Conservation (phyloP, 2,888 invertebrate genomes). For the Agrotis puta region DNA sequence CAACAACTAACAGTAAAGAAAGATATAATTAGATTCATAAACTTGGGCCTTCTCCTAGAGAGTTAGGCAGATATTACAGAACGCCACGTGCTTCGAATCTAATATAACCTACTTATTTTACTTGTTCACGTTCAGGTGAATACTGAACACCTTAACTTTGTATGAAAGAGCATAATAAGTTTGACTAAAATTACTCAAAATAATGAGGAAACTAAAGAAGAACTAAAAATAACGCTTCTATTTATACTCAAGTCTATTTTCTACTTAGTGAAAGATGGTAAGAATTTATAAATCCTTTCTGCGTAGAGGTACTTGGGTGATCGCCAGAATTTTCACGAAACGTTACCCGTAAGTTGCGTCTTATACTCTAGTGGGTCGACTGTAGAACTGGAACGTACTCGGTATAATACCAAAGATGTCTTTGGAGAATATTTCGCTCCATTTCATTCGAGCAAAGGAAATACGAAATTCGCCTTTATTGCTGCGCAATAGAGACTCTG, state of each 20-base stretch:
- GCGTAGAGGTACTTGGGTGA: slow-evolving; percentile 30
- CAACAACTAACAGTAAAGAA: not conserved
- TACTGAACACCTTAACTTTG: not conserved
- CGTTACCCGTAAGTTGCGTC: slow-evolving; percentile 18
- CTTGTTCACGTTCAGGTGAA: not conserved
- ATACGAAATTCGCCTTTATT: slow-evolving; percentile 21
- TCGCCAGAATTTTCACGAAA: slow-evolving; percentile 44
- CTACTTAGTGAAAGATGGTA: slow-evolving; percentile 1
- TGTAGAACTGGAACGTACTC: slow-evolving; percentile 9
- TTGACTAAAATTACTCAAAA: not conserved
- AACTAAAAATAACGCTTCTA: slow-evolving; percentile 24
- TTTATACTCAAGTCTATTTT: slow-evolving; percentile 19
- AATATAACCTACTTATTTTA: not conserved
- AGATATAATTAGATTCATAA: not conserved
- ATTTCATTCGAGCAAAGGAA: slow-evolving; percentile 39
- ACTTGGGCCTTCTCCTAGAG: not conserved
- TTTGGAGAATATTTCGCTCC: slow-evolving; percentile 39
- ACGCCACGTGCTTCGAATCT: not conserved
- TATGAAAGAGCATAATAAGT: no score
- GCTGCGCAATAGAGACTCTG: not conserved
- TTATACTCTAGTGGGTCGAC: slow-evolving; percentile 11
- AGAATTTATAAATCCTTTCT: slow-evolving; percentile 23
- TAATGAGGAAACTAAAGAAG: not conserved
- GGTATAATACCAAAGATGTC: slow-evolving; percentile 38
- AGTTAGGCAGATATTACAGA: not conserved